Percentiles rank a stretch among this genome's conserved stretches.
Conservation (phyloP, 2,797 vertebrate genomes). For the Alfaro cultratus region DNA sequence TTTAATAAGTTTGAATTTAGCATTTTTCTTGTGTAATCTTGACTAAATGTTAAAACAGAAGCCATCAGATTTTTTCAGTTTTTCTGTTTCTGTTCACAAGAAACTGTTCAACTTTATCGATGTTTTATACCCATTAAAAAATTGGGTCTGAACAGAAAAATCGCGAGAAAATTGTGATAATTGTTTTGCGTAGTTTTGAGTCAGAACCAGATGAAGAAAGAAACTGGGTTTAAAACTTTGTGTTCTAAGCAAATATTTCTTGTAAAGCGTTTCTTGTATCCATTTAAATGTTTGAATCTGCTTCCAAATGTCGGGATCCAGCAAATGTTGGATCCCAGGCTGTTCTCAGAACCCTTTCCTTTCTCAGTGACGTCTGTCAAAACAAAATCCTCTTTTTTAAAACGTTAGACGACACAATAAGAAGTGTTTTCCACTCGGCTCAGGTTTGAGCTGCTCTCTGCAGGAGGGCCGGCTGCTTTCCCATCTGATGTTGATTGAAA, state of each 20-base stretch:
- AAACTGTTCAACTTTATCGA: neutral
- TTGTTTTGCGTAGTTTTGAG: neutral
- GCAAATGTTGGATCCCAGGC: neutral
- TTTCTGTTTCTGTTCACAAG: neutral
- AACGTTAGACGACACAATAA: neutral
- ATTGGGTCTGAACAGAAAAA: neutral
- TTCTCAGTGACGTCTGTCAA: neutral
- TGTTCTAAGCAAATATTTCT: neutral
- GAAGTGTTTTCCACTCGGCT: neutral
- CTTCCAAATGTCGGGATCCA: neutral
- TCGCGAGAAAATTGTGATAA: neutral
- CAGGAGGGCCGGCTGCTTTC: slow-evolving; percentile 6
- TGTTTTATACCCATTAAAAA: neutral
- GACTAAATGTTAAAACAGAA: neutral
- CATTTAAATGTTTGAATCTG: neutral
- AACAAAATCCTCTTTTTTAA: neutral
- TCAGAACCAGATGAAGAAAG: neutral
- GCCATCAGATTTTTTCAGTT: neutral
- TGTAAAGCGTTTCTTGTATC: neutral
- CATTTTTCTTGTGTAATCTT: neutral
- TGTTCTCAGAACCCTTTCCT: neutral
- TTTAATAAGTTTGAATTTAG: neutral
- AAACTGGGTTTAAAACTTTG: neutral
- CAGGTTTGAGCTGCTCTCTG: neutral
- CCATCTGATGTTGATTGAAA: slow-evolving; percentile 9